phyloP scores from a whole-genome alignment of 2,888 invertebrate genomes.

The Capitulum mitella region DNA sequence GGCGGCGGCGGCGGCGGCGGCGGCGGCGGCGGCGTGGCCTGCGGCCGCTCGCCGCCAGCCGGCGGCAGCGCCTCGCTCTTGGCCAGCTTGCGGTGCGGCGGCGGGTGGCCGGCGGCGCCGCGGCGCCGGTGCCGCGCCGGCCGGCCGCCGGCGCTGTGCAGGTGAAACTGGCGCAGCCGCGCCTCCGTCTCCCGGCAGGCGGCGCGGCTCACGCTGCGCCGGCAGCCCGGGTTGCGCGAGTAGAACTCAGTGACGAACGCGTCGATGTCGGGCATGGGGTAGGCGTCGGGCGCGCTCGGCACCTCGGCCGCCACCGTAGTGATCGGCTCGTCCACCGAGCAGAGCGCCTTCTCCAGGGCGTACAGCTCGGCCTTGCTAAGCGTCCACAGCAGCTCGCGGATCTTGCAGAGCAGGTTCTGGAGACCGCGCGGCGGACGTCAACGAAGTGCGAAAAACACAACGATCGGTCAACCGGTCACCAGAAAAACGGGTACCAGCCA shows the following conservation, averaged over 20 bases:
- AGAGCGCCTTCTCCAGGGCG: conserved; percentile 77
- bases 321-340: conserved; percentile 72
- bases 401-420: conserved; percentile 74
- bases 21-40: not conserved
- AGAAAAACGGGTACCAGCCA: no score
- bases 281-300: conserved; percentile 27
- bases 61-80: not conserved
- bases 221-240: conserved; percentile 3
- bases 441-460: no score
- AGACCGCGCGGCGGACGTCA: no score
- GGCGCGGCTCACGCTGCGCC: conserved; percentile 1
- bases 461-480: no score
- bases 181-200: conserved; percentile 22
- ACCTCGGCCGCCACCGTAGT: not conserved
- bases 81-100: not conserved
- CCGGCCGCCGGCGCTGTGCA: not conserved
- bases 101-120: not conserved
- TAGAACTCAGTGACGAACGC: conserved; percentile 51
- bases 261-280: conserved; percentile 51
- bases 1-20: not conserved
- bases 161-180: conserved; percentile 7
- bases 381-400: conserved; percentile 82
- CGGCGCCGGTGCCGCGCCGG: not conserved
- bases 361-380: conserved; percentile 74
- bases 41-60: not conserved